phyloP scores from a whole-genome alignment of 2,888 invertebrate species.

The Craniophora ligustri region DNA sequence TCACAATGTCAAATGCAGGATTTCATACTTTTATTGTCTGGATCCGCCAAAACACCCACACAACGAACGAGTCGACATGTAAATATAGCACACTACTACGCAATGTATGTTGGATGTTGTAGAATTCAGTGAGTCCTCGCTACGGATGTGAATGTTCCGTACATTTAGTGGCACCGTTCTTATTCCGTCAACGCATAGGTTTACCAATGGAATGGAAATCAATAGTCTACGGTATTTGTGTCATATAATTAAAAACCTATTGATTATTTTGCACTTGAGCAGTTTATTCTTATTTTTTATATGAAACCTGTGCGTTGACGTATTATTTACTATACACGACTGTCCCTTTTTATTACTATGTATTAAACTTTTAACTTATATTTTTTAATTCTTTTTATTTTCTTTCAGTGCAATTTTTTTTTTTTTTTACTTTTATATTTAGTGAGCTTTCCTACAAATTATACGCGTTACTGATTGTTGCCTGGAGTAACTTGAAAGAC shows the following conservation, averaged over 20 bases:
- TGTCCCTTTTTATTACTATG: neutral
- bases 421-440: neutral
- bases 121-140: neutral
- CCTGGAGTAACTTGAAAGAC: too few species aligned
- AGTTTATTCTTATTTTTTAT: too few species aligned
- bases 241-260: too few species aligned
- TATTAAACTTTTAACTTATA: neutral
- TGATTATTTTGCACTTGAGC: too few species aligned
- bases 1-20: too few species aligned
- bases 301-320: neutral
- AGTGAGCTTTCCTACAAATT: conserved; percentile 1
- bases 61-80: neutral
- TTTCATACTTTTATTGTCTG: too few species aligned
- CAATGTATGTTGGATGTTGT: neutral
- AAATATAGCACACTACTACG: neutral
- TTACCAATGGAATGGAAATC: neutral
- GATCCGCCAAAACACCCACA: neutral
- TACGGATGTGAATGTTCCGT: conserved; percentile 1
- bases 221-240: neutral
- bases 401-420: neutral
- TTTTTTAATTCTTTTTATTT: conserved; percentile 2
- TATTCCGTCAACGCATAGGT: neutral
- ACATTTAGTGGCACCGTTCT: neutral
- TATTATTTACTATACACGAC: neutral
- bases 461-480: neutral